These are phyloP conservation scores for Campoletis raptor DNA, from an alignment of 2,888 invertebrate species.

Conservation along the genomic window DNA sequence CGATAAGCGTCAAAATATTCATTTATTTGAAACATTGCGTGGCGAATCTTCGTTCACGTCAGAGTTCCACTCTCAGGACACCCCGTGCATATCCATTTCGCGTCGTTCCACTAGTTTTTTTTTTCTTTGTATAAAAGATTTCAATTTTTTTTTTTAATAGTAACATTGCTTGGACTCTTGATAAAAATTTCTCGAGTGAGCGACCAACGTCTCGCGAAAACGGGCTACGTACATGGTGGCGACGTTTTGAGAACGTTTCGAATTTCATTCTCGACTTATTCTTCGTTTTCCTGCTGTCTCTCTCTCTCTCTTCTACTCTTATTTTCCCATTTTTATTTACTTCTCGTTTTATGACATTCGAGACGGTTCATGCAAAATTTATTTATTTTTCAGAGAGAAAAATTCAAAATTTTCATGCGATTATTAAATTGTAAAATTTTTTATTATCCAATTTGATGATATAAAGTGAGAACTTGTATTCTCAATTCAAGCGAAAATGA, in stretches of 20 bases:
- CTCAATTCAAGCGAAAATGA: not conserved
- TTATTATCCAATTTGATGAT: not conserved
- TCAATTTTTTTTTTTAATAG: conserved; percentile 8
- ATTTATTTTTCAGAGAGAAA: not conserved
- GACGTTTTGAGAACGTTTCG: conserved; percentile 24
- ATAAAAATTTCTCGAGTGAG: conserved; percentile 31
- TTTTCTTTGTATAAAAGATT: not conserved
- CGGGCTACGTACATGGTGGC: conserved; percentile 2
- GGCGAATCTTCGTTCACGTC: not conserved
- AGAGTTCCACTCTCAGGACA: not conserved
- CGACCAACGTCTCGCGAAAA: conserved; percentile 17
- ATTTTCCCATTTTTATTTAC: not conserved
- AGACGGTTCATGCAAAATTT: not conserved
- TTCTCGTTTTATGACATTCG: not conserved
- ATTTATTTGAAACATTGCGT: not conserved
- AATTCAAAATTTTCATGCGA: not conserved
- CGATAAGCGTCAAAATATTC: not conserved
- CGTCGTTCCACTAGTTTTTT: not conserved
- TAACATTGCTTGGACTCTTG: conserved; percentile 10
- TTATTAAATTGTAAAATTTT: not conserved
- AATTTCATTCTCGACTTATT: conserved; percentile 23
- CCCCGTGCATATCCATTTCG: not conserved
- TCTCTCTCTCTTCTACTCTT: conserved; percentile 2
- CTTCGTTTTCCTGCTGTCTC: not conserved
- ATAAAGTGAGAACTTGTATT: not conserved